Evolutionary conservation across 2,888 invertebrate genomes (phyloP), one percentile per base, ranked within the genome.

Genomic region (Rhagophthalmus giganteus): DNA sequence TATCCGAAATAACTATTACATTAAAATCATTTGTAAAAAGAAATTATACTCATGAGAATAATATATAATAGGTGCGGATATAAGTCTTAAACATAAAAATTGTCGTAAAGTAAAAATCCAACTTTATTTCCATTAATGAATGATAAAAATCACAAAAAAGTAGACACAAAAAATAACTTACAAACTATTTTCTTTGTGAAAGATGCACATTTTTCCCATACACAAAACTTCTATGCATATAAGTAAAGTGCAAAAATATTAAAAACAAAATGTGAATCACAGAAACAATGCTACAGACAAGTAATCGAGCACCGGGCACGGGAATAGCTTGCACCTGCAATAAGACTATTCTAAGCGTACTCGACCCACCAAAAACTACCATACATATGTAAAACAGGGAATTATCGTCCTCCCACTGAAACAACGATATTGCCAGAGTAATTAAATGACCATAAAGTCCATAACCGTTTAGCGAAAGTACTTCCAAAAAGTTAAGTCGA

Each of bases 221-320:
- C 2, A 60, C 58, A 68, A 74, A 77, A 12, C 71, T 74, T 40
- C 65, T 70, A 68, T 78, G 78, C 76, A 79, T 77, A 59, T 75
- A 79, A 2, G 74, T 72, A 66, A 78, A 79, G 66, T 79, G 78
- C 42, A 79, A 63, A 63, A 76, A 78, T 32, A 79, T 70, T n/a
- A 78, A 61, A 62, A 75, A 78, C 39, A 80, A 65, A 12, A 79
- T 67, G 62, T 80, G 78, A 37, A 72, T 58, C 30, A 74, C 65
- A 6, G 75, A 74, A 26, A 78, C 69, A 25, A 72, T 58, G 53
- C 76, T 76, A 59, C 79, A 78, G 6, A 79, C 70, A n/a, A 79
- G 61, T 35, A 80, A 71, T 39, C 79, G 65, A 7, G 74, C 72
- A 12, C 71, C 77, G 5, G 79, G 79, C 34, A 69, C 59, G 8